Evolutionary conservation across 2,797 vertebrate genomes (phyloP).

Genomic region (Spatula clypeata): DNA sequence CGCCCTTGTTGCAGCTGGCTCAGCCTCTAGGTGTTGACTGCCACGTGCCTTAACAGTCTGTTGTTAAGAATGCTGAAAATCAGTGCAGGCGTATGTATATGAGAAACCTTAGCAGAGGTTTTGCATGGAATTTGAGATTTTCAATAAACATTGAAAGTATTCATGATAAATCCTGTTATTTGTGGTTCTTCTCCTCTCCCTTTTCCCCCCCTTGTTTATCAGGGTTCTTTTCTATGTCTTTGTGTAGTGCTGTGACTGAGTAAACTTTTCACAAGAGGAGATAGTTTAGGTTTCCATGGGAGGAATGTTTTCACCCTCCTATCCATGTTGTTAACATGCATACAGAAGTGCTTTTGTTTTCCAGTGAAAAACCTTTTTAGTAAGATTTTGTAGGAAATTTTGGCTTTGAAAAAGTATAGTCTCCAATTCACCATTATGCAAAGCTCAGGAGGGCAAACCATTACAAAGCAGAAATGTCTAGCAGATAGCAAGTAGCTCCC

Average conservation of each 20-base stretch:
- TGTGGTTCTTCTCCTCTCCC: neutral
- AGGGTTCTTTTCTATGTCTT: neutral
- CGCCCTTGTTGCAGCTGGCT: neutral
- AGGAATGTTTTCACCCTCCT: neutral
- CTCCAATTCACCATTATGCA: neutral
- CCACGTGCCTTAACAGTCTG: neutral
- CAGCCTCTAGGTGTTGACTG: neutral
- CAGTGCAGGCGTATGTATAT: neutral
- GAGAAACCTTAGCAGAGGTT: neutral
- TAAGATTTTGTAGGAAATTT: neutral
- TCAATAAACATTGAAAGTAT: neutral
- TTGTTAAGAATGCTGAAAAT: neutral
- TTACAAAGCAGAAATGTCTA: neutral
- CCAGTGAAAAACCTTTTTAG: neutral
- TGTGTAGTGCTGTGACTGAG: neutral
- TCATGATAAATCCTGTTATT: neutral
- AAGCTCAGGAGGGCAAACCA: neutral
- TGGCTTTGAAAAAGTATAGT: neutral
- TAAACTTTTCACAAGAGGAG: neutral
- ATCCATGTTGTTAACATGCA: neutral
- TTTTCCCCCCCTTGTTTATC: no score
- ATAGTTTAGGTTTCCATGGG: neutral
- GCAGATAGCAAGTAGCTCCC: neutral
- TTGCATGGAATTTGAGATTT: neutral
- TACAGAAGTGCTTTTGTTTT: neutral